Evolutionary conservation across 1,140 invertebrate genomes (phyloP), one percentile per base, ranked within the genome.

Genomic region (Littorina saxatilis): DNA sequence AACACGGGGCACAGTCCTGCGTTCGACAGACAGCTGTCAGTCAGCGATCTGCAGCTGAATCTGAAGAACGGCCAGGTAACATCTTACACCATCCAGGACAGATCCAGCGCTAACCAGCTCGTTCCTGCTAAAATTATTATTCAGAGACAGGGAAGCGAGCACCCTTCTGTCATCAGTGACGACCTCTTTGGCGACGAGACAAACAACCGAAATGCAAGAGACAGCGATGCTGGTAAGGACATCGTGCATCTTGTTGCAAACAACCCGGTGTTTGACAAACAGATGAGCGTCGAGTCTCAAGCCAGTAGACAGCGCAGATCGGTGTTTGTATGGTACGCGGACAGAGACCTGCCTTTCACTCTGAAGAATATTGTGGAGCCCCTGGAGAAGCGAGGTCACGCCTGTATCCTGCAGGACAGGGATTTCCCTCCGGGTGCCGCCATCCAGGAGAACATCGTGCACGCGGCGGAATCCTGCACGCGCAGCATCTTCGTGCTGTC

Each of bases 391-490:
- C 80, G 66, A 0, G 87, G 84, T 1, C 86, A 86, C 75, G 68
- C 20, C 9, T 81, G 86, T 17, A 83, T 82, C 63, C 74, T 89
- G 11, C 81, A 86, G 11, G 88, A 89, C 72, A 80, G 87, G 29
- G 85, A 88, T 37, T 89, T 89, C 50, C 74, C 83, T 4, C 84
- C 82, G 7, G 88, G 88, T 2, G 83, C 85, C 29, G 83, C 87
- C 27, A 87, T 86, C 37, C 85, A 89, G 55, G 87, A 89, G 80
- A 89, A 89, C 73, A 85, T 89, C 37, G 76, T 89, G 17, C 82
- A 84, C 11, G 88, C 87, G 0, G 85, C 86, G 0, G 75, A 88
- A 15, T 63, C 39, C 29, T 83, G 85, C 40, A 43, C 63, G 1
- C 82, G 85, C 76, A 85, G 83, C 1, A 55, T 89, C 9, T 85